Evolutionary conservation across 2,888 invertebrate species (phyloP).

Genomic region (Halocaridina rubra): DNA sequence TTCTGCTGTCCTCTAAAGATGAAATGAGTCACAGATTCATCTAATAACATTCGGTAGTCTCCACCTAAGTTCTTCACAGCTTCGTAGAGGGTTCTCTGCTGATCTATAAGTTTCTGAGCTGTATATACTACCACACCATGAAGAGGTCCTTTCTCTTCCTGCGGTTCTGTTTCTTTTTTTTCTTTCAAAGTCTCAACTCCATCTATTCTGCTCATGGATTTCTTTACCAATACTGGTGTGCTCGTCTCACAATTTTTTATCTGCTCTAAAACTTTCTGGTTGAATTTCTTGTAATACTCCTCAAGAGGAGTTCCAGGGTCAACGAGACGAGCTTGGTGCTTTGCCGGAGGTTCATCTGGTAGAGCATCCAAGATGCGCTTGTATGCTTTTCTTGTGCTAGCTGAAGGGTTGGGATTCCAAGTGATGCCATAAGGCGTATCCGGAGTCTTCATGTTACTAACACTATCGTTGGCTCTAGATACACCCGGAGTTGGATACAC

Average conservation of each 20-base stretch:
- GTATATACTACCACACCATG: conserved; percentile 68
- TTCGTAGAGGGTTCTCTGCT: conserved; percentile 67
- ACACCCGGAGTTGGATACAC: conserved; percentile 60
- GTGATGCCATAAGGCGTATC: conserved; percentile 72
- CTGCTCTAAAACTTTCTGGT: conserved; percentile 18
- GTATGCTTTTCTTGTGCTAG: conserved; percentile 42
- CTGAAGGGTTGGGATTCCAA: conserved; percentile 46
- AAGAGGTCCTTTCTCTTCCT: conserved; percentile 62
- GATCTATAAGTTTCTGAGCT: conserved; percentile 68
- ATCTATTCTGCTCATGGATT: not conserved
- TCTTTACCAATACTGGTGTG: conserved; percentile 4
- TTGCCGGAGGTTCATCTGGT: conserved; percentile 28
- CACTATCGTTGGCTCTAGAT: conserved; percentile 16
- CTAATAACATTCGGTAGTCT: conserved; percentile 66
- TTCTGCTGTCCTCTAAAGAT: conserved; percentile 68
- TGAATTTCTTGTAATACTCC: conserved; percentile 42
- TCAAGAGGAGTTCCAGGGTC: conserved; percentile 19
- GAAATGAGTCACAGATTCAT: conserved; percentile 69
- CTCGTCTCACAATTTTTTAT: conserved; percentile 23
- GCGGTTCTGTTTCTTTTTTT: not conserved
- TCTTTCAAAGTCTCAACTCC: not conserved
- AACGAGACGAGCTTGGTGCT: not conserved
- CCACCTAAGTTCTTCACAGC: conserved; percentile 68
- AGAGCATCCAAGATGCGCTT: conserved; percentile 43
- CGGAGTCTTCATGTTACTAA: conserved; percentile 70